Base-by-base conservation (phyloP, 2,113 vertebrate genomes). In the Butorides virescens region DNA sequence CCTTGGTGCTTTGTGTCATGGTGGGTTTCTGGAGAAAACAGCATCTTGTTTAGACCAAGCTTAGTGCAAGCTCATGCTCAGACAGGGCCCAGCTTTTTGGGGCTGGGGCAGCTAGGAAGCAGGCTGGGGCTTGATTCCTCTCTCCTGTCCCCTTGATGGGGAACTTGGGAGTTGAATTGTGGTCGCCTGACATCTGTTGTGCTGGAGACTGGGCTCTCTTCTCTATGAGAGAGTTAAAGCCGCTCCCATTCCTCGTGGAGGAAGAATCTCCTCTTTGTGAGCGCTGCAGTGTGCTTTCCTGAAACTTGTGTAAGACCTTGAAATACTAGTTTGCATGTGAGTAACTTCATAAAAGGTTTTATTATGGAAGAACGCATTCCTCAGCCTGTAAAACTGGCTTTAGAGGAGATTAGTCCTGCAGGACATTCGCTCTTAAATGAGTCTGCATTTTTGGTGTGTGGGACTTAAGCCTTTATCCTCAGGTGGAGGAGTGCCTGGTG, bases 201-300 rank as follows among this genome's bases (percentile, higher is more conserved):
- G 52, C 55, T 77, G 7, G n/a, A 67, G 72, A 72, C 63, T 67
- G 72, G n/a, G 26, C 63, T 78, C 39, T 76, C 55, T 88, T 15
- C 56, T n/a, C 36, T 52, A 15, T 25, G 18, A 15, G 27, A 66
- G 39, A 58, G 74, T 42, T 80, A 77, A 94, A 86, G 42, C 67
- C 3, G 0, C 84, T 85, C 27, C 63, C 27, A 4, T 39, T 30
- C 36, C 55, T 49, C 27, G 21, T 29, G 27, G 34, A 82, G 58
- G 42, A 91, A 90, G 87, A 95, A 89, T 82, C 66, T 95, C 34
- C 30, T 91, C 94, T 95, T 95, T 90, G 86, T 95, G 66, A 88
- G 77, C 34, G 36, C 32, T 17, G 49, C 30, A 19, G 15, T 25
- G 4, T n/a, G 82, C 25, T 88, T 68, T 88, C 58, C 46, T 53